Percentiles rank a stretch among this genome's conserved stretches.
phyloP scores from a whole-genome alignment of 2,888 invertebrate genomes.

The Cephus sareptanus region DNA sequence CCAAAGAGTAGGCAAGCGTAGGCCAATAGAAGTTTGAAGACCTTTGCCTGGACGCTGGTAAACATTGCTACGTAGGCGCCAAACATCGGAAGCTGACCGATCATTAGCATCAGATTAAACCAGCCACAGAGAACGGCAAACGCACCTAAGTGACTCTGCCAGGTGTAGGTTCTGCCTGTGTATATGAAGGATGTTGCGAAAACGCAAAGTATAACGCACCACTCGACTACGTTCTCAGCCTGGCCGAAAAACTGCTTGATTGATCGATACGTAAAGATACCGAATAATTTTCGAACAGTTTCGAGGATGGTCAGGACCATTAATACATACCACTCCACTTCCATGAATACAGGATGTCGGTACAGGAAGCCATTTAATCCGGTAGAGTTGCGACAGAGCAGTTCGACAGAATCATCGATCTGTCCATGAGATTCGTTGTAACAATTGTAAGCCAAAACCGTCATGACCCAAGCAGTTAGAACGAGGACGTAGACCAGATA shows the following conservation, averaged over 20 bases:
- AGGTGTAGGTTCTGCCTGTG: constrained; percentile 80
- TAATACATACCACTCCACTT: constrained; percentile 86
- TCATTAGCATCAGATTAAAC: constrained; percentile 92
- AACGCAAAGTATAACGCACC: constrained; percentile 87
- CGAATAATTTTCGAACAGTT: constrained; percentile 83
- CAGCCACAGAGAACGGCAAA: constrained; percentile 87
- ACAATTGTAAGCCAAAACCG: constrained; percentile 85
- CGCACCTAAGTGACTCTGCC: constrained; percentile 90
- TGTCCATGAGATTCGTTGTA: constrained; percentile 77
- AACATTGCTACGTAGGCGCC: constrained; percentile 94
- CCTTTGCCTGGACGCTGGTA: constrained; percentile 87
- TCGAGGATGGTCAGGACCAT: constrained; percentile 84
- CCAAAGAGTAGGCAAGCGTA: constrained; percentile 87
- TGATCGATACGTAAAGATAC: constrained; percentile 84
- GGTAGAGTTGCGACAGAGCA: constrained; percentile 77
- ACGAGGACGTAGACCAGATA: constrained; percentile 84
- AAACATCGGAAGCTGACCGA: constrained; percentile 88
- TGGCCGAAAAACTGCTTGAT: constrained; percentile 85
- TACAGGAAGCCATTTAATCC: constrained; percentile 80
- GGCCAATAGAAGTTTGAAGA: constrained; percentile 86
- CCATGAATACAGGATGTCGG: constrained; percentile 80
- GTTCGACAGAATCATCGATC: constrained; percentile 71
- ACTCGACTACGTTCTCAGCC: constrained; percentile 87
- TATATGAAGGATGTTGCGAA: constrained; percentile 86
- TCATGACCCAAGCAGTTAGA: constrained; percentile 84